Conservation (phyloP, 1,140 invertebrate genomes). For the Trichonephila clavipes region DNA sequence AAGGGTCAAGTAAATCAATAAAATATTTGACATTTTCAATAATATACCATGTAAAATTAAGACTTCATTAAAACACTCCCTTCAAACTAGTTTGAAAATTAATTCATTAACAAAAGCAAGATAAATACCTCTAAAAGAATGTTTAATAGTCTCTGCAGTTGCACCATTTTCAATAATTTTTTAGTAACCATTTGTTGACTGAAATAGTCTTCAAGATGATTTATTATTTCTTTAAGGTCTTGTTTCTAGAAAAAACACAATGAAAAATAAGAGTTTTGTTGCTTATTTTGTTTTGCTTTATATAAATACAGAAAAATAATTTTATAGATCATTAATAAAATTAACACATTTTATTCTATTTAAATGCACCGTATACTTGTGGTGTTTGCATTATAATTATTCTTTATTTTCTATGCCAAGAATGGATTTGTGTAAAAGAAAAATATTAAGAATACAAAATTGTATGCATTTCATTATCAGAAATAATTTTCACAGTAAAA, state of each 20-base stretch:
- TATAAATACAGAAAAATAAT: neutral
- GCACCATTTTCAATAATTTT: neutral
- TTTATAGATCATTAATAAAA: neutral
- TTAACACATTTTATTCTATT: neutral
- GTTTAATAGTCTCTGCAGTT: neutral
- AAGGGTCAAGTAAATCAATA: no score
- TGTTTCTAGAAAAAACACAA: neutral
- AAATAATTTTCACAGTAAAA: no score
- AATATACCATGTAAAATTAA: no score
- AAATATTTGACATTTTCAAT: no score
- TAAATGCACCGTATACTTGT: neutral
- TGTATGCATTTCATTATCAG: no score
- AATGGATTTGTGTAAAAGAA: no score
- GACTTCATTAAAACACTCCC: no score
- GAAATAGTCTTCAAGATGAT: conserved; percentile 7
- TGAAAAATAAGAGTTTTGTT: neutral
- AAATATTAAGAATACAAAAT: no score
- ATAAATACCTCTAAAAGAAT: conserved; percentile 10
- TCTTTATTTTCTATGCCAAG: no score
- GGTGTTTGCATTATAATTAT: no score
- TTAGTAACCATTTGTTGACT: neutral
- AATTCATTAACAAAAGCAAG: neutral
- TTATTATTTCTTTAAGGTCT: conserved; percentile 40
- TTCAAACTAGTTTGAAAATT: neutral
- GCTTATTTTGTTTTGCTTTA: no score